phyloP scores from a whole-genome alignment of 2,797 vertebrate genomes.

The Phrynocephalus vlangalii region DNA sequence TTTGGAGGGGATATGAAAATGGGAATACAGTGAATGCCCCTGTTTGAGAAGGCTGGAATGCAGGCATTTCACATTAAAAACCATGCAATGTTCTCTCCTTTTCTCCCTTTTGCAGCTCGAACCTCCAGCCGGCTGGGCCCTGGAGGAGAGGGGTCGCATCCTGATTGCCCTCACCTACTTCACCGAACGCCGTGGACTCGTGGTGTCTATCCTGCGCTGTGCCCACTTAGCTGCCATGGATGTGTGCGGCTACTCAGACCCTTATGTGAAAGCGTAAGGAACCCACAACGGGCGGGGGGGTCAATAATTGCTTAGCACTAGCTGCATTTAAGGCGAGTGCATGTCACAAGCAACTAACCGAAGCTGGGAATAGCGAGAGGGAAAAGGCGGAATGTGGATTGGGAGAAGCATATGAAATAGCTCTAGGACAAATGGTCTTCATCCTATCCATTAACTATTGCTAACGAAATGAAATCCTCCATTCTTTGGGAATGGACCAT shows the following conservation, averaged over 20 bases:
- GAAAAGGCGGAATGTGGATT: background rate
- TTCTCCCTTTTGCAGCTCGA: constrained; percentile 79
- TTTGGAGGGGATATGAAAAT: too few species aligned
- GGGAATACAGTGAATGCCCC: too few species aligned
- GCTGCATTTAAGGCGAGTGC: background rate
- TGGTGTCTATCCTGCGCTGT: constrained; percentile 88
- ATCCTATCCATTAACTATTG: background rate
- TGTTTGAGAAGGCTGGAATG: constrained; percentile 2
- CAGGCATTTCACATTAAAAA: background rate
- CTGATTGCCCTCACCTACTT: constrained; percentile 85
- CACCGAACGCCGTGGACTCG: constrained; percentile 78
- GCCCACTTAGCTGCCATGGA: constrained; percentile 93
- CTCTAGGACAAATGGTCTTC: background rate
- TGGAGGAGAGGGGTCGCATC: constrained; percentile 88
- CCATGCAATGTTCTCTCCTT: background rate
- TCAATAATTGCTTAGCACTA: background rate
- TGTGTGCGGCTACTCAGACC: constrained; percentile 91
- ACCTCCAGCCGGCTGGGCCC: constrained; percentile 81
- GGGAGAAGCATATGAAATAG: too few species aligned
- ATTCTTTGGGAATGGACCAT: background rate
- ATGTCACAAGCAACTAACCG: background rate
- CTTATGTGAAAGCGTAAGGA: constrained; percentile 92
- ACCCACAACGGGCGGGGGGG: background rate
- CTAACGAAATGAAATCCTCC: background rate
- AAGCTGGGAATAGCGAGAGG: background rate